Evolutionary conservation across 2,888 invertebrate genomes (phyloP).

Genomic region (Atrina japonica): DNA sequence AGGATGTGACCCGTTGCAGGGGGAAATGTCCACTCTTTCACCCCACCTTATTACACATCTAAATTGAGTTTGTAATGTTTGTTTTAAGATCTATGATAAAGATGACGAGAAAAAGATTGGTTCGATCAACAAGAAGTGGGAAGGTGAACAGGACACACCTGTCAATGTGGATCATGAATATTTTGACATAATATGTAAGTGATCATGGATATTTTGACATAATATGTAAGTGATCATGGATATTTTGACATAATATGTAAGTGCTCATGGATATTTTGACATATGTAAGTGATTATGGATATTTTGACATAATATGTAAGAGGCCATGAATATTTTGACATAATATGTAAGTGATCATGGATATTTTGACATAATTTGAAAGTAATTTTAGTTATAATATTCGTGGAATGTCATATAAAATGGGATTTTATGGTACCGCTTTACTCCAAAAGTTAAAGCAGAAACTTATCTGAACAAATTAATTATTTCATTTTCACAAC

Average conservation of each 20-base stretch:
- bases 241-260: constrained; percentile 64
- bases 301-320: too few relatives aligned
- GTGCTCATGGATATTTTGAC: constrained; percentile 62
- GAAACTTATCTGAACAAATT: too few relatives aligned
- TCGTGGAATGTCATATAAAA: too few relatives aligned
- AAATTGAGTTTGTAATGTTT: too few relatives aligned
- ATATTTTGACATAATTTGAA: constrained; percentile 63
- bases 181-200: constrained; percentile 64
- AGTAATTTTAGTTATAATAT: constrained; percentile 61
- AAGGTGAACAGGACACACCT: constrained; percentile 54
- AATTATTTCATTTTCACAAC: not conserved
- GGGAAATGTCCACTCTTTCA: too few relatives aligned
- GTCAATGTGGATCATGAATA: constrained; percentile 65
- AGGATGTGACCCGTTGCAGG: too few relatives aligned
- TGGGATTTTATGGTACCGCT: too few relatives aligned
- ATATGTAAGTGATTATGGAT: too few relatives aligned
- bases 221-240: constrained; percentile 63
- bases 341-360: constrained; percentile 64
- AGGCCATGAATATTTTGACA: constrained; percentile 65
- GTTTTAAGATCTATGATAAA: constrained; percentile 58
- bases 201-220: constrained; percentile 64
- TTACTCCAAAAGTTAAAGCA: too few relatives aligned
- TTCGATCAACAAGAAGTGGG: constrained; percentile 62
- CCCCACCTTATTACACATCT: too few relatives aligned
- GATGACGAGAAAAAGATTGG: constrained; percentile 58